These are phyloP conservation scores for Himalopsyche kuldschensis DNA, from an alignment of 2,888 invertebrate species.

Conservation along the genomic window DNA sequence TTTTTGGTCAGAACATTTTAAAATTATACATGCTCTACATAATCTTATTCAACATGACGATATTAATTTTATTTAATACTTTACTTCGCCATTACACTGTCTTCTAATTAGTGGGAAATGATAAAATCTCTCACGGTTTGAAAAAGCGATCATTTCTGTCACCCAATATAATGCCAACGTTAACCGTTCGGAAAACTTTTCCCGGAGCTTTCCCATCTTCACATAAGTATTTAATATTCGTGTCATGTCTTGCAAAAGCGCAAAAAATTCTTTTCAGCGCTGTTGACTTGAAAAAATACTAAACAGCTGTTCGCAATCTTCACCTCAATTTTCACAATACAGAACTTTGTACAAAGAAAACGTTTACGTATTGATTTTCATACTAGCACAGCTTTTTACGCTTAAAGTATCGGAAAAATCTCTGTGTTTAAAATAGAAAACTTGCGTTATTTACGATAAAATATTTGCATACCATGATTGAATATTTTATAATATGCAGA, in stretches of 20 bases:
- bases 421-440: background rate
- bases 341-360: background rate
- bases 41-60: too few species aligned
- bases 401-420: background rate
- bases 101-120: too few species aligned
- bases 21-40: too few species aligned
- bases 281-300: background rate
- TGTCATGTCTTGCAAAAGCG: background rate
- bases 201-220: background rate
- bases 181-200: background rate
- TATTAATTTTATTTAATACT: too few species aligned
- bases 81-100: too few species aligned
- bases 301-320: background rate
- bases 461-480: background rate
- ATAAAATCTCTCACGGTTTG: too few species aligned
- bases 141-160: too few species aligned
- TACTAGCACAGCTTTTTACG: background rate
- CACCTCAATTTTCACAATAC: background rate
- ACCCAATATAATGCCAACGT: background rate
- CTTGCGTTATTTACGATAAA: background rate
- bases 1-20: too few species aligned
- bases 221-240: background rate
- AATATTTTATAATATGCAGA: background rate
- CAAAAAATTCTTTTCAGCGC: background rate
- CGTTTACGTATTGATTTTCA: background rate